Conservation (phyloP, 2,113 vertebrate species). For the Labrus mixtus region DNA sequence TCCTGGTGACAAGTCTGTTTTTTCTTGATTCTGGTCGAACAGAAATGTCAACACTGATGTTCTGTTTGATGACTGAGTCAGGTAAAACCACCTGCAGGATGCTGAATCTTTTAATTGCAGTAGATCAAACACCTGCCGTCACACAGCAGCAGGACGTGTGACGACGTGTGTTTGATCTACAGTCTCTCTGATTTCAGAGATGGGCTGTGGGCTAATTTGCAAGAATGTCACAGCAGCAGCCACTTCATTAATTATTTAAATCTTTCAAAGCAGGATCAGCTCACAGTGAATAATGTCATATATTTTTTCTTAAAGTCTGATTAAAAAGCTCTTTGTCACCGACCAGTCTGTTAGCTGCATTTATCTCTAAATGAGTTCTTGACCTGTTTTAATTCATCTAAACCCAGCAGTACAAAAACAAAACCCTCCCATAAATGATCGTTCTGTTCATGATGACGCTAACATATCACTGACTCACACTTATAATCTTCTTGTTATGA, state of each 20-base stretch:
- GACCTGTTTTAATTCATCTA: background rate
- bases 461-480: no score
- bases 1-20: background rate
- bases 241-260: constrained; percentile 1
- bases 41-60: background rate
- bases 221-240: background rate
- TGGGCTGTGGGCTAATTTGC: background rate
- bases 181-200: background rate
- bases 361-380: background rate
- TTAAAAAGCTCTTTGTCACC: background rate
- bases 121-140: background rate
- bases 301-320: background rate
- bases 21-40: background rate
- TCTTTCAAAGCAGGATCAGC: background rate
- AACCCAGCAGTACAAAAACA: no score
- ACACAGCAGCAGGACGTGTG: background rate
- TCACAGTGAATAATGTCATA: background rate
- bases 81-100: background rate
- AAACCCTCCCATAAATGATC: no score
- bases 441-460: no score
- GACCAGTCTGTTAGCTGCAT: background rate
- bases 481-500: no score
- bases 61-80: background rate
- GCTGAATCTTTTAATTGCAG: background rate
- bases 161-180: background rate